Conservation (phyloP, 2,113 vertebrate species). For the Nothocercus julius region DNA sequence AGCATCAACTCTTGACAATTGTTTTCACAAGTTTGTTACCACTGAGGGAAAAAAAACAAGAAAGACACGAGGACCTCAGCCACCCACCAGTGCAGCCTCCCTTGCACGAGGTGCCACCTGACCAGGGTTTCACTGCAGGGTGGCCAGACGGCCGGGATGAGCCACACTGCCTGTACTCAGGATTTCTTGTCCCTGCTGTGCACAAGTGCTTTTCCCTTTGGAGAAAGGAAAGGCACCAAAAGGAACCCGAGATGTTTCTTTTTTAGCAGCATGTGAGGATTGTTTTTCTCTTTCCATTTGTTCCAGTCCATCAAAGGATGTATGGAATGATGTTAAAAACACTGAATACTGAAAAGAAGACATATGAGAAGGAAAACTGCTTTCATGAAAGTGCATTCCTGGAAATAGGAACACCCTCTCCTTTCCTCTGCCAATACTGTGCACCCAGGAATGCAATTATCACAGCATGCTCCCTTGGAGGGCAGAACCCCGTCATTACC, state of each 20-base stretch:
- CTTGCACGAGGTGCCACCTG: neutral
- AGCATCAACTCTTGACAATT: neutral
- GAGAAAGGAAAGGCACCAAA: neutral
- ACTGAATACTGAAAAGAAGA: neutral
- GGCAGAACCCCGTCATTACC: neutral
- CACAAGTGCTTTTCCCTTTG: neutral
- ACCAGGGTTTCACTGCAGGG: neutral
- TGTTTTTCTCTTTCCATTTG: neutral
- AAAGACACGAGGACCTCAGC: neutral
- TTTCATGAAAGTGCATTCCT: neutral
- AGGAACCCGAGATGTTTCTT: neutral
- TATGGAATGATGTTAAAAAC: neutral
- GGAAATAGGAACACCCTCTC: neutral
- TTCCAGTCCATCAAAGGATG: neutral
- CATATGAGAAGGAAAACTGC: neutral
- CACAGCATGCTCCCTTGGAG: neutral
- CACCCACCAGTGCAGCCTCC: rapidly evolving
- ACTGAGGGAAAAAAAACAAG: neutral
- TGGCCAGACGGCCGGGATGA: neutral
- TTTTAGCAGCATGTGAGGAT: neutral
- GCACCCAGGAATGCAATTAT: neutral
- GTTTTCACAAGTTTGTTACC: neutral
- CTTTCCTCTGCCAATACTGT: neutral
- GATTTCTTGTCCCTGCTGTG: neutral
- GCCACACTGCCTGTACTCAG: neutral